A percentile compares a stretch with the other conserved stretches of the same genome.
phyloP scores from a whole-genome alignment of 1,140 invertebrate genomes.

The Geopemphigus sp. region DNA sequence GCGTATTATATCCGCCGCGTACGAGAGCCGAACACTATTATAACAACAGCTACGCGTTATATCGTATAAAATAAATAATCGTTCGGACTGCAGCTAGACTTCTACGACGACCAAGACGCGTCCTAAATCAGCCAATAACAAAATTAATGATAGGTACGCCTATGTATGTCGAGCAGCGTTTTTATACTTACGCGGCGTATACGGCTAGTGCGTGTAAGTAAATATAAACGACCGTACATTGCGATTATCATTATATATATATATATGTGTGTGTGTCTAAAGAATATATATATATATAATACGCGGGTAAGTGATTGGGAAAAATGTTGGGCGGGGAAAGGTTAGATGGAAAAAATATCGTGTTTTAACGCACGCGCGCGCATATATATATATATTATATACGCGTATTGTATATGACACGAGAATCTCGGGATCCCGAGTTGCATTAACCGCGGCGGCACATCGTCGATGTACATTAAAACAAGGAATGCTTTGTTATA shows the following conservation, averaged over 20 bases:
- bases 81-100: too few species aligned
- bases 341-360: neutral
- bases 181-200: neutral
- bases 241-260: neutral
- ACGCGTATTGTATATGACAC: neutral
- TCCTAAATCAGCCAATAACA: too few species aligned
- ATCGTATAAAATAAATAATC: too few species aligned
- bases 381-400: neutral
- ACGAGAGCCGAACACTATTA: too few species aligned
- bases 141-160: neutral
- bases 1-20: too few species aligned
- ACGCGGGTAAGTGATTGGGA: neutral
- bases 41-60: too few species aligned
- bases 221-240: neutral
- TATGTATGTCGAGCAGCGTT: neutral
- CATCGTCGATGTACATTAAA: neutral
- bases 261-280: neutral
- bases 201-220: neutral
- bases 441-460: neutral
- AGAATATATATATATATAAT: neutral
- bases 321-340: neutral
- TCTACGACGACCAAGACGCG: too few species aligned
- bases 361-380: too few species aligned
- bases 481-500: constrained; percentile 36
- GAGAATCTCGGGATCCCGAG: neutral